Percentiles rank a stretch among this genome's conserved stretches.
phyloP scores from a whole-genome alignment of 2,113 vertebrate genomes.

The Perca fluviatilis region DNA sequence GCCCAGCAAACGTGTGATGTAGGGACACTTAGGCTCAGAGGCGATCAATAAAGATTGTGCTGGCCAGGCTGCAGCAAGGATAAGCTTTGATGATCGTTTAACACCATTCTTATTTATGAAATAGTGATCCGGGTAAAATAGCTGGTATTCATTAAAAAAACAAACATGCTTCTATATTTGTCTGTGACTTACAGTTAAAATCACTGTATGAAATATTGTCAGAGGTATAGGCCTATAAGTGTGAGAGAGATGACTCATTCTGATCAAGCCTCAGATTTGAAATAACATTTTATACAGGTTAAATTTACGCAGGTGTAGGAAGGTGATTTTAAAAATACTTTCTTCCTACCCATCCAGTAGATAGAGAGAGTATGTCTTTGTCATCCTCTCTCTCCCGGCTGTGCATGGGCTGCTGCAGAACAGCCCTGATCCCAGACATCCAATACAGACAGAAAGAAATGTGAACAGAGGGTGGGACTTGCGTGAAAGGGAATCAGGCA shows the following conservation, averaged over 20 bases:
- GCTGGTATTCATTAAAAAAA: background rate
- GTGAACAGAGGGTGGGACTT: slow-evolving; percentile 65
- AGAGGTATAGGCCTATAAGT: background rate
- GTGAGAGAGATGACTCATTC: background rate
- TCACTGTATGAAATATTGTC: background rate
- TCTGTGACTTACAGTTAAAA: background rate
- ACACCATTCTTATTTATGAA: background rate
- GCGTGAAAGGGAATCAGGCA: slow-evolving; percentile 28
- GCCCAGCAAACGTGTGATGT: slow-evolving; percentile 58
- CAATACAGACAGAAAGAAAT: slow-evolving; percentile 64
- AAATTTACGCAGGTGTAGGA: slow-evolving; percentile 35
- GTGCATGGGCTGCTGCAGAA: slow-evolving; percentile 68
- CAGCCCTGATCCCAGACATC: slow-evolving; percentile 60
- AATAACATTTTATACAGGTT: slow-evolving; percentile 7
- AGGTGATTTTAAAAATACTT: slow-evolving; percentile 54
- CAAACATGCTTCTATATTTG: background rate
- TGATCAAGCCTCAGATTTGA: slow-evolving; percentile 6
- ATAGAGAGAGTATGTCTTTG: slow-evolving; percentile 31
- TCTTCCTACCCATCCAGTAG: slow-evolving; percentile 14
- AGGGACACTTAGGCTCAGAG: slow-evolving; percentile 52
- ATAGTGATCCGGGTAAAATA: background rate
- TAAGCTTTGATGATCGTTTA: slow-evolving; percentile 26
- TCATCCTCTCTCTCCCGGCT: slow-evolving; percentile 57
- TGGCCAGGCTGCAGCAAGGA: slow-evolving; percentile 29
- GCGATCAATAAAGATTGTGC: slow-evolving; percentile 66